Evolutionary conservation across 2,888 invertebrate genomes (phyloP).

Genomic region (Synergus japonicus): DNA sequence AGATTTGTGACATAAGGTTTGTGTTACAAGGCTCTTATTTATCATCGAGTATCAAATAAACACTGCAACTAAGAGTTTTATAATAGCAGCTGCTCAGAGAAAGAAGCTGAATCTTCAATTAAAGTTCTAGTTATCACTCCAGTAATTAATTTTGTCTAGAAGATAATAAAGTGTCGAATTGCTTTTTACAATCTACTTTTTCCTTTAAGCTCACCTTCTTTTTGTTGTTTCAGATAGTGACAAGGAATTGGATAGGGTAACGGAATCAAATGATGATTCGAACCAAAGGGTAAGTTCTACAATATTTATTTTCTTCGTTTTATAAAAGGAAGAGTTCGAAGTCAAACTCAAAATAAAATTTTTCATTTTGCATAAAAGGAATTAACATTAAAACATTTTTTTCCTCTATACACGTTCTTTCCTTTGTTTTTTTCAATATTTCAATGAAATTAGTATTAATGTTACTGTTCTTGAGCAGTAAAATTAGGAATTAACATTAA

Average conservation of each 20-base stretch:
- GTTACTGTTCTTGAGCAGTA: conserved; percentile 72
- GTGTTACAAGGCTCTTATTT: conserved; percentile 38
- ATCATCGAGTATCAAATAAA: conserved; percentile 18
- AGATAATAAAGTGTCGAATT: background rate
- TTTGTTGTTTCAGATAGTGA: conserved; percentile 49
- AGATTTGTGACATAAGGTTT: conserved; percentile 35
- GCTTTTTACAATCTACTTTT: background rate
- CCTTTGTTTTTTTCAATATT: background rate
- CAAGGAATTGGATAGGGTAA: conserved; percentile 50
- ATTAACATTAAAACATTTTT: background rate
- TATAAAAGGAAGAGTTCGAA: background rate
- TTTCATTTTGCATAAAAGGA: too few species aligned
- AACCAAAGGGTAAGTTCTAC: conserved; percentile 78
- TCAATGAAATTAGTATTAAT: background rate
- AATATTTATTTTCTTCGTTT: background rate
- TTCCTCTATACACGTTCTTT: background rate
- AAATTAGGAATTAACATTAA: conserved; percentile 11
- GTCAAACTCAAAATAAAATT: too few species aligned
- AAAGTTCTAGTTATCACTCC: background rate
- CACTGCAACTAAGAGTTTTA: background rate
- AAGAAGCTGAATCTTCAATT: background rate
- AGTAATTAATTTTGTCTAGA: background rate
- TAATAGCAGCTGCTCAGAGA: conserved; percentile 4
- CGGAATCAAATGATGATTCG: conserved; percentile 54
- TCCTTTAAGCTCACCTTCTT: background rate